These are phyloP conservation scores for Oxytorus armatus DNA, from an alignment of 2,888 invertebrate genomes.

Conservation along the genomic window DNA sequence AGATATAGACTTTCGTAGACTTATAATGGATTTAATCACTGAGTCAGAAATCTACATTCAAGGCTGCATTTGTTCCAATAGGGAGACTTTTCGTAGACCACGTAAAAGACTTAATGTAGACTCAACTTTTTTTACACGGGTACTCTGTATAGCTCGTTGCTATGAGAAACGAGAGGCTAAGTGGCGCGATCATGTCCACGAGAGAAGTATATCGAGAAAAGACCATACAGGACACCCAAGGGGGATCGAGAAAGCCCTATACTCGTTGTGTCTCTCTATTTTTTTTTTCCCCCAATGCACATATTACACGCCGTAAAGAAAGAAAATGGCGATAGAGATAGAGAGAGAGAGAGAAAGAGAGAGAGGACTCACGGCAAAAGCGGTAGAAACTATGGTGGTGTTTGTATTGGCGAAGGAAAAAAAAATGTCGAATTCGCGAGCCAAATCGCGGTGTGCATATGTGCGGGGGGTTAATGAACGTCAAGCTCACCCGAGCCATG, in stretches of 20 bases:
- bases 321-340: slow-evolving; percentile 14
- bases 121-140: too few species aligned
- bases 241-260: slow-evolving; percentile 21
- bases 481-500: slow-evolving; percentile 72
- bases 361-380: slow-evolving; percentile 36
- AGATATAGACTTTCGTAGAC: too few species aligned
- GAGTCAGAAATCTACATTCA: too few species aligned
- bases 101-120: too few species aligned
- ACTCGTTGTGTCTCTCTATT: neutral
- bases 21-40: too few species aligned
- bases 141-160: slow-evolving; percentile 29
- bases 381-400: slow-evolving; percentile 31
- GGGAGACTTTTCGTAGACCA: too few species aligned
- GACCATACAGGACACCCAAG: slow-evolving; percentile 24
- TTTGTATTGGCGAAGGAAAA: slow-evolving; percentile 69
- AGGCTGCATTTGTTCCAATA: too few species aligned
- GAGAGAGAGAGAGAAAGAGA: too few species aligned
- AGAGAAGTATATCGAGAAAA: slow-evolving; percentile 38
- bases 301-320: slow-evolving; percentile 46
- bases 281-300: slow-evolving; percentile 29
- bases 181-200: slow-evolving; percentile 34
- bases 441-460: slow-evolving; percentile 38
- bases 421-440: slow-evolving; percentile 64
- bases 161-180: slow-evolving; percentile 46
- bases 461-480: slow-evolving; percentile 80